phyloP scores from a whole-genome alignment of 2,888 invertebrate species.

The Ecliptopera silaceata region DNA sequence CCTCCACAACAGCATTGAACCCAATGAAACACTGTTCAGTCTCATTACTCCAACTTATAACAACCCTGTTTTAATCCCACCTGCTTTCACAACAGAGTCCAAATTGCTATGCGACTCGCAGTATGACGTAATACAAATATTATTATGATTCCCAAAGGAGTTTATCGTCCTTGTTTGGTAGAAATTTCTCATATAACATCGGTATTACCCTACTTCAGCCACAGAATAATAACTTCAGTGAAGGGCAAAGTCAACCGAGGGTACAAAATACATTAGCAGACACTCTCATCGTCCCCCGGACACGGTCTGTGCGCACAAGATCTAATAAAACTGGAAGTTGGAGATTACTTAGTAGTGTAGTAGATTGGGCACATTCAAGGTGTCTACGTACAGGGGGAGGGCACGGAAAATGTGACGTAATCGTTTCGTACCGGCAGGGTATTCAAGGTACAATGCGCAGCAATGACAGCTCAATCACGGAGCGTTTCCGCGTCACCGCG shows the following conservation, averaged over 20 bases:
- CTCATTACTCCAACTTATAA: background rate
- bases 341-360: background rate
- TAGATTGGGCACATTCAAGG: no score
- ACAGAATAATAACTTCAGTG: background rate
- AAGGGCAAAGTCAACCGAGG: background rate
- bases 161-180: background rate
- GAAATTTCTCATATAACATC: background rate
- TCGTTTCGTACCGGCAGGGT: no score
- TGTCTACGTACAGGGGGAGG: no score
- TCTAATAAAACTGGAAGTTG: background rate
- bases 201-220: background rate
- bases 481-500: no score
- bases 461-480: no score
- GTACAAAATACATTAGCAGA: background rate
- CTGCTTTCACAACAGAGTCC: slow-evolving; percentile 5
- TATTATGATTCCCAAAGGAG: slow-evolving; percentile 14
- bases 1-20: slow-evolving; percentile 3
- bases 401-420: no score
- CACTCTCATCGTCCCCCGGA: background rate
- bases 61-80: slow-evolving; percentile 4
- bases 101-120: slow-evolving; percentile 4
- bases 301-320: background rate
- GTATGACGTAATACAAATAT: slow-evolving; percentile 8
- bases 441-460: no score
- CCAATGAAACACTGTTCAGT: background rate